Evolutionary conservation across 2,113 vertebrate genomes (phyloP).

Genomic region (Heteronetta atricapilla): DNA sequence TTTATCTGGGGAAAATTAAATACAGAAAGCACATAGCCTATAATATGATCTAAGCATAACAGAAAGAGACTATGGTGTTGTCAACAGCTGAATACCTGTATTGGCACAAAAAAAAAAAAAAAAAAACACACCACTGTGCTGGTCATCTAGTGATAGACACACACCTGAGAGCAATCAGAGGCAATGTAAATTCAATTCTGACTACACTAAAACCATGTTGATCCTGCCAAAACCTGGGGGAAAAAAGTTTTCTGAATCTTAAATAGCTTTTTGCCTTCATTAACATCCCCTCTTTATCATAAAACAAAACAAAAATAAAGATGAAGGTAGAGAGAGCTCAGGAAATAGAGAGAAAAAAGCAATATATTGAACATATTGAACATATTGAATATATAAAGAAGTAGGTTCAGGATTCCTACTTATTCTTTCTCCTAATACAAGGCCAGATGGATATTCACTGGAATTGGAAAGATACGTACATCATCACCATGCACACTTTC

Average conservation of each 20-base stretch:
- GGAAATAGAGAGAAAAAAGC: neutral
- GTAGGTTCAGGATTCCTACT: neutral
- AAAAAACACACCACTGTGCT: neutral
- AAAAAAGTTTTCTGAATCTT: neutral
- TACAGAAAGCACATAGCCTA: neutral
- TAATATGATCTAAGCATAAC: neutral
- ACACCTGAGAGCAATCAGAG: neutral
- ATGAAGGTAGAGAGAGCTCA: neutral
- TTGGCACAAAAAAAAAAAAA: neutral
- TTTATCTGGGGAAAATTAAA: conserved; percentile 2
- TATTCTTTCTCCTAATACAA: neutral
- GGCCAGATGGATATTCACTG: neutral
- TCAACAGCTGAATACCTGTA: neutral
- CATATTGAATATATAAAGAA: neutral
- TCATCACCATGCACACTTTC: neutral
- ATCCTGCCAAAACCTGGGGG: neutral
- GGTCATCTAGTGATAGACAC: neutral
- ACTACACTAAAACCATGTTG: neutral
- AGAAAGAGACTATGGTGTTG: neutral
- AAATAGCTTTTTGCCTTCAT: neutral
- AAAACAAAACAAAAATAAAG: neutral
- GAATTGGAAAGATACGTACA: neutral
- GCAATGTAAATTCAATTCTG: neutral
- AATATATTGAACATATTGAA: neutral
- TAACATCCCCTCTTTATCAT: neutral